phyloP scores from a whole-genome alignment of 1,140 invertebrate species.

The Drosophila athabasca region DNA sequence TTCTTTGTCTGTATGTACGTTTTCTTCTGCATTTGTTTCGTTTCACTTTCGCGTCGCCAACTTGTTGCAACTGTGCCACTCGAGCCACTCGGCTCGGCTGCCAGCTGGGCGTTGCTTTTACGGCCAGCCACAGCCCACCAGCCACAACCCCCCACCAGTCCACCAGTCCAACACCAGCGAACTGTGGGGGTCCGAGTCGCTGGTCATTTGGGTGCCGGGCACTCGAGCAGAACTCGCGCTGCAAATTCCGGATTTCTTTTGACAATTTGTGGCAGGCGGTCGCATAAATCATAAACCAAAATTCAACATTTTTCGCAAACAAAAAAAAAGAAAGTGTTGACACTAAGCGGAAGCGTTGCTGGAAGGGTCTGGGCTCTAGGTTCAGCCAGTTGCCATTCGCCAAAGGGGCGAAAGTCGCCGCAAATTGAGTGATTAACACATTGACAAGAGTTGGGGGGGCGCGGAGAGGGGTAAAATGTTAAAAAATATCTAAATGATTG shows the following conservation, averaged over 20 bases:
- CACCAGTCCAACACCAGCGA: too few relatives aligned
- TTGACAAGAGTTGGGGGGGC: not conserved
- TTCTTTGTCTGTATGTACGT: slow-evolving; percentile 5
- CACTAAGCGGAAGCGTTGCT: slow-evolving; percentile 61
- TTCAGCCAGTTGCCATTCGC: slow-evolving; percentile 19
- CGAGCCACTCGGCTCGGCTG: slow-evolving; percentile 27
- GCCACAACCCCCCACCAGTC: too few relatives aligned
- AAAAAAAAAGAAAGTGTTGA: slow-evolving; percentile 71
- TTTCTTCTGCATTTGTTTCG: slow-evolving; percentile 52
- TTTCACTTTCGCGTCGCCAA: slow-evolving; percentile 64
- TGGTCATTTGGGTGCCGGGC: slow-evolving; percentile 26
- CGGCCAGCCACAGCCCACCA: slow-evolving; percentile 36
- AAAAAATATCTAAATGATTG: slow-evolving; percentile 17
- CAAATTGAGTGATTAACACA: slow-evolving; percentile 46
- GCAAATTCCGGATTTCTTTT: slow-evolving; percentile 52
- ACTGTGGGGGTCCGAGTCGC: slow-evolving; percentile 4
- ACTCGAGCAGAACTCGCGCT: slow-evolving; percentile 60
- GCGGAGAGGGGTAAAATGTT: not conserved
- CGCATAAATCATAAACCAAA: slow-evolving; percentile 64
- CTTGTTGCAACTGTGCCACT: slow-evolving; percentile 73
- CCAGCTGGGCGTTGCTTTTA: slow-evolving; percentile 46
- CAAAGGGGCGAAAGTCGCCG: slow-evolving; percentile 63
- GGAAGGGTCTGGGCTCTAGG: slow-evolving; percentile 17
- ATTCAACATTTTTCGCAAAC: slow-evolving; percentile 33
- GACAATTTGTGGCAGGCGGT: slow-evolving; percentile 55